A percentile compares a stretch with the other conserved stretches of the same genome.
Evolutionary conservation across 2,888 invertebrate genomes (phyloP).

Genomic region (Sclerodermus sp.): DNA sequence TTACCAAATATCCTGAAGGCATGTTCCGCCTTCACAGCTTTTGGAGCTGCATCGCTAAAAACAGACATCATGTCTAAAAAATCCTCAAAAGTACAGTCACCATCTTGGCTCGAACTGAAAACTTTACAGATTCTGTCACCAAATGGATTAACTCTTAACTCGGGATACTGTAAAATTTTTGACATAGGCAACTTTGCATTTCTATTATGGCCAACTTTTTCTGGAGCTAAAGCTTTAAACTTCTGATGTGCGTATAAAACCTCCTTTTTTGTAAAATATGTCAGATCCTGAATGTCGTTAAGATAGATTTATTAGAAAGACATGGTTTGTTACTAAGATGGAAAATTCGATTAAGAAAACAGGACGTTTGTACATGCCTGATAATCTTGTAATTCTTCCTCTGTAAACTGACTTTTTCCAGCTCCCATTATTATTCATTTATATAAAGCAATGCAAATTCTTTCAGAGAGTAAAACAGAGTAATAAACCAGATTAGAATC

Average conservation of each 20-base stretch:
- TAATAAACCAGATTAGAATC: too few species aligned
- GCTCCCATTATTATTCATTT: conserved; percentile 69
- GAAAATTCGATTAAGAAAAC: neutral
- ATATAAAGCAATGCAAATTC: too few species aligned
- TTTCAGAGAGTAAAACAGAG: too few species aligned
- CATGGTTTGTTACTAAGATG: neutral
- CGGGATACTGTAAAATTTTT: conserved; percentile 84
- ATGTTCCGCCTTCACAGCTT: conserved; percentile 91
- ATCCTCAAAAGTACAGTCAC: conserved; percentile 92
- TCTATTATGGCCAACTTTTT: conserved; percentile 85
- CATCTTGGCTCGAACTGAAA: conserved; percentile 86
- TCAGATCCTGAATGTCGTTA: conserved; percentile 86
- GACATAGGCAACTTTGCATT: conserved; percentile 84
- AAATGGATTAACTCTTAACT: conserved; percentile 88
- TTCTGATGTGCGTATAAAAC: conserved; percentile 87
- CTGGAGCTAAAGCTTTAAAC: conserved; percentile 86
- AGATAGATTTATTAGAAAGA: conserved; percentile 20
- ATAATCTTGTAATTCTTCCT: conserved; percentile 88
- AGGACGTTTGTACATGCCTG: conserved; percentile 64
- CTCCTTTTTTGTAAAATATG: conserved; percentile 92
- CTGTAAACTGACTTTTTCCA: conserved; percentile 80
- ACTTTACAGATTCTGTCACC: conserved; percentile 89
- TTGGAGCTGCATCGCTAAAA: conserved; percentile 87
- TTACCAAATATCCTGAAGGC: conserved; percentile 94
- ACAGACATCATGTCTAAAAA: conserved; percentile 97